Evolutionary conservation across 2,113 vertebrate species (phyloP).

Genomic region (Mesembrinibis cayennensis): DNA sequence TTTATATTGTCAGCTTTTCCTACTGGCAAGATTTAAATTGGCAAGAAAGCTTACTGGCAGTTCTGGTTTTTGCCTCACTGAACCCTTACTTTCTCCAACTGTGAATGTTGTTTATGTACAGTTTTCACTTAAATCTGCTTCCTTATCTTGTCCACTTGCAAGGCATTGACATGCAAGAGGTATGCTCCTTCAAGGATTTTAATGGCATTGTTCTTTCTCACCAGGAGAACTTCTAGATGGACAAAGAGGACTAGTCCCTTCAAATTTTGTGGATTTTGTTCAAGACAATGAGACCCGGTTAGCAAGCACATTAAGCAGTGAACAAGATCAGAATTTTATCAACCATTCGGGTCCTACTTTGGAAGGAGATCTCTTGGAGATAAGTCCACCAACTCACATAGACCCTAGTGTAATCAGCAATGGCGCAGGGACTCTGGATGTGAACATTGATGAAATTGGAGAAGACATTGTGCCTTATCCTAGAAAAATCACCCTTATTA

Average conservation of each 20-base stretch:
- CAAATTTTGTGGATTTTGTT: conserved; percentile 96
- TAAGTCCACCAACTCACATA: conserved; percentile 66
- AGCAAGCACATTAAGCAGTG: conserved; percentile 74
- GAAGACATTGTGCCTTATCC: conserved; percentile 99
- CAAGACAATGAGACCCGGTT: conserved; percentile 82
- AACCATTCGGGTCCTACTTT: conserved; percentile 28
- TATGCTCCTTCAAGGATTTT: background rate
- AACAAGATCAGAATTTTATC: conserved; percentile 82
- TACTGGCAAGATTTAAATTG: background rate
- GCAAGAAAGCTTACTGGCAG: background rate
- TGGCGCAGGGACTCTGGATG: conserved; percentile 83
- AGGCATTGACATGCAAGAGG: background rate
- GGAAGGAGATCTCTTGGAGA: conserved; percentile 74
- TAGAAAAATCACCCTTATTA: conserved; percentile 94
- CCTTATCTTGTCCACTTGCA: background rate
- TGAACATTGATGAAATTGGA: conserved; percentile 89
- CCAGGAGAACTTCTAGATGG: conserved; percentile 95
- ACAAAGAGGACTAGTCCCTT: conserved; percentile 93
- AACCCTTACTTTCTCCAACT: background rate
- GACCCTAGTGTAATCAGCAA: conserved; percentile 74
- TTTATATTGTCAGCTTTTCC: conserved; percentile 36
- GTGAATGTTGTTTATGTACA: background rate
- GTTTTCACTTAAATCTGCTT: background rate
- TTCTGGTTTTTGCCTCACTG: background rate
- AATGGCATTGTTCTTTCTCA: background rate